These are phyloP conservation scores for Xerus inauris DNA, from an alignment of 2,113 vertebrate genomes.

Conservation along the genomic window DNA sequence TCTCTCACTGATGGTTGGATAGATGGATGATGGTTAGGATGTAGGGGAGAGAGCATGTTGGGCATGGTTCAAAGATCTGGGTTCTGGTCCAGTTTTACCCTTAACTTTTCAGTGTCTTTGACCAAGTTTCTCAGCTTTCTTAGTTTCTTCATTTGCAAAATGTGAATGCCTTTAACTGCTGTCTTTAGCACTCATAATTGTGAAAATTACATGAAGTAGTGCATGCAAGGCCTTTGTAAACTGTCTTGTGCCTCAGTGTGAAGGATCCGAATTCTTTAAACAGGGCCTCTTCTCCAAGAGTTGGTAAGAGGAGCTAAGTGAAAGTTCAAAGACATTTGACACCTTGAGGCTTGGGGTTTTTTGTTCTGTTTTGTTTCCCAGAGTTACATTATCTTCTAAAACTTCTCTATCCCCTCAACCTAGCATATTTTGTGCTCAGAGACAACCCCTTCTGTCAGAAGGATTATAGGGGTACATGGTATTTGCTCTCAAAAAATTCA, in stretches of 20 bases:
- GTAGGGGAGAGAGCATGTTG: not conserved
- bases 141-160: not conserved
- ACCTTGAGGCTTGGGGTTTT: not conserved
- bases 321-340: not conserved
- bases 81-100: not conserved
- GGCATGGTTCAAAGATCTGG: not conserved
- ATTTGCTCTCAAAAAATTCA: not conserved
- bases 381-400: constrained; percentile 4
- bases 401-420: not conserved
- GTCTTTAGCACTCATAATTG: not conserved
- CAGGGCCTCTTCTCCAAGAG: not conserved
- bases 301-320: not conserved
- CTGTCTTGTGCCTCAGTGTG: not conserved
- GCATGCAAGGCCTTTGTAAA: not conserved
- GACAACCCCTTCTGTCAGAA: not conserved
- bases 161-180: not conserved
- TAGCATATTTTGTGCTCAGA: not conserved
- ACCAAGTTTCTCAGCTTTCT: not conserved
- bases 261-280: not conserved
- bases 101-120: not conserved
- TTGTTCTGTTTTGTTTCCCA: not conserved
- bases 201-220: not conserved
- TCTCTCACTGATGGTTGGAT: not conserved
- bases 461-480: not conserved
- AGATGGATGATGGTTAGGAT: no score